Evolutionary conservation across 2,888 invertebrate species (phyloP).

Genomic region (Pheosia tremula): DNA sequence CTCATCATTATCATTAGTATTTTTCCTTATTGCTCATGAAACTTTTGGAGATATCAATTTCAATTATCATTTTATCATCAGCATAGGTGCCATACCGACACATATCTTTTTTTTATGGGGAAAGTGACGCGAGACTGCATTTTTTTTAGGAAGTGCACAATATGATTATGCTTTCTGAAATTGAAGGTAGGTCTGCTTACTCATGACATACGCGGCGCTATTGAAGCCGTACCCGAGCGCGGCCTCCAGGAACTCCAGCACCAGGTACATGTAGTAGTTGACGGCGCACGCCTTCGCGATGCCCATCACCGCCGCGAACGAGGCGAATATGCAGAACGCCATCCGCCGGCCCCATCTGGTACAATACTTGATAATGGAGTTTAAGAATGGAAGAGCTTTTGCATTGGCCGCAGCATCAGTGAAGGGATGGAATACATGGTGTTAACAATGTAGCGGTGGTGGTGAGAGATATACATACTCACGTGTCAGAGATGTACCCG

Average conservation of each 20-base stretch:
- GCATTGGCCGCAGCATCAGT: not conserved
- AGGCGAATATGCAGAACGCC: slow-evolving; percentile 78
- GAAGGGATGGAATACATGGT: not conserved
- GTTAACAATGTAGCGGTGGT: not conserved
- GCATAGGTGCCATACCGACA: too few relatives aligned
- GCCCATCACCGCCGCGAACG: slow-evolving; percentile 77
- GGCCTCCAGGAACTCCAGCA: slow-evolving; percentile 84
- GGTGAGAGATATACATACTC: slow-evolving; percentile 19
- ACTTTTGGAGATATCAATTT: too few relatives aligned
- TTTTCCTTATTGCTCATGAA: too few relatives aligned
- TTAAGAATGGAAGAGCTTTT: too few relatives aligned
- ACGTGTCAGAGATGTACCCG: slow-evolving; percentile 88
- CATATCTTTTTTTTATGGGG: too few relatives aligned
- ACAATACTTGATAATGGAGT: not conserved
- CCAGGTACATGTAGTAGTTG: slow-evolving; percentile 81
- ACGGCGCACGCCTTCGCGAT: slow-evolving; percentile 80
- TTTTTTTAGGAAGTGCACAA: too few relatives aligned
- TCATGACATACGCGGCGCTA: slow-evolving; percentile 79
- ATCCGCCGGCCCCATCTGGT: slow-evolving; percentile 82
- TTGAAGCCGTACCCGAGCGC: slow-evolving; percentile 83
- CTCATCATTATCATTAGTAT: too few relatives aligned
- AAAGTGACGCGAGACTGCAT: too few relatives aligned
- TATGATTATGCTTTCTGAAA: too few relatives aligned
- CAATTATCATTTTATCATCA: too few relatives aligned
- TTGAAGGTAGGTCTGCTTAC: slow-evolving; percentile 39